Conservation (phyloP, 2,113 vertebrate species). For the Solea senegalensis region DNA sequence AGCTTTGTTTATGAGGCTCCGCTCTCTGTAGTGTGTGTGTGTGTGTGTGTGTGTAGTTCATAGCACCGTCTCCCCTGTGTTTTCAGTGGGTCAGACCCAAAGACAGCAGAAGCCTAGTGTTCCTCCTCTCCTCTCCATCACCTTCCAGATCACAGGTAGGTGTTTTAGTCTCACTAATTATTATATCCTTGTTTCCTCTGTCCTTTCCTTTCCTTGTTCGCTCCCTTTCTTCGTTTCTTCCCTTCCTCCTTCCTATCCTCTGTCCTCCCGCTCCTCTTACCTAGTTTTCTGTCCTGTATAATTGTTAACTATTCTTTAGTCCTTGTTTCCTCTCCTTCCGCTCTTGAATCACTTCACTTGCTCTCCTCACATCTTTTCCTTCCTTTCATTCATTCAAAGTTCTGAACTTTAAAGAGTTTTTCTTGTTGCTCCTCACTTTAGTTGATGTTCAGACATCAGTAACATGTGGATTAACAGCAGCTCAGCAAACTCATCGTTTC, state of each 20-base stretch:
- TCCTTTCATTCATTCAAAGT: no score
- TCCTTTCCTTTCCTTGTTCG: not conserved
- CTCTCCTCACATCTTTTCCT: no score
- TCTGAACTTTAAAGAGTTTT: not conserved
- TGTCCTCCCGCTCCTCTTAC: not conserved
- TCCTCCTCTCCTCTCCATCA: constrained; percentile 88
- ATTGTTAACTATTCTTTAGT: not conserved
- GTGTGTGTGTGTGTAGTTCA: constrained; percentile 67
- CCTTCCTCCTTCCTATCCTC: not conserved
- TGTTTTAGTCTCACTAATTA: constrained; percentile 60
- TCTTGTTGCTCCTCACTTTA: constrained; percentile 22
- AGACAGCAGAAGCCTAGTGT: constrained; percentile 85
- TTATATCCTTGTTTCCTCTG: not conserved
- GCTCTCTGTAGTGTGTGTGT: not conserved
- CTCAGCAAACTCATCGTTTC: constrained; percentile 57
- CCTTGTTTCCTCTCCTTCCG: not conserved
- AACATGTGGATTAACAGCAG: constrained; percentile 56
- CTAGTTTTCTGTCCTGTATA: not conserved
- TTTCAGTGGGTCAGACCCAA: constrained; percentile 89
- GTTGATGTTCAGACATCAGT: constrained; percentile 28
- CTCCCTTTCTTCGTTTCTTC: not conserved
- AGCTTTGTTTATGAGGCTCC: not conserved
- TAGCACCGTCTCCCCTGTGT: constrained; percentile 82
- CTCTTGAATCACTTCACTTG: no score
- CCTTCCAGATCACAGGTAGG: constrained; percentile 92